phyloP scores from a whole-genome alignment of 2,113 vertebrate genomes.

The Nestor notabilis region DNA sequence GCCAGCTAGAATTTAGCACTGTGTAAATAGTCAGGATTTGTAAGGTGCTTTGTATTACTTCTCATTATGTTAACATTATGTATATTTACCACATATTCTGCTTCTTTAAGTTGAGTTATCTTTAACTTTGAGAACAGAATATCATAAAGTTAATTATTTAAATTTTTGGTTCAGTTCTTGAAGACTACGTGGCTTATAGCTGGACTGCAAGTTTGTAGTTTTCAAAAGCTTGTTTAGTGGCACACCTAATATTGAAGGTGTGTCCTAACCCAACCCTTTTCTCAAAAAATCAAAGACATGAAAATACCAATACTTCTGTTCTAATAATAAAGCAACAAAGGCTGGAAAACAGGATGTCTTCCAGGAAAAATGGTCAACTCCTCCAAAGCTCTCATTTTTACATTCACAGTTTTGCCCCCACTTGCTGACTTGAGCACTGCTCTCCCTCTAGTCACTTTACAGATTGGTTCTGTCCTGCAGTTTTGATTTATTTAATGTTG shows the following conservation, averaged over 20 bases:
- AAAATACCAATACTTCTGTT: not conserved
- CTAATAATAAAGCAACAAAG: not conserved
- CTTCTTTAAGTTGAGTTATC: not conserved
- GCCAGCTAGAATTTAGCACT: not conserved
- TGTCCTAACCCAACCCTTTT: not conserved
- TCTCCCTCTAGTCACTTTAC: not conserved
- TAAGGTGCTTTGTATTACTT: not conserved
- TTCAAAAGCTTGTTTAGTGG: not conserved
- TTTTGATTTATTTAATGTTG: not conserved
- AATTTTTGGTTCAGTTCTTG: not conserved
- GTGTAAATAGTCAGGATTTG: not conserved
- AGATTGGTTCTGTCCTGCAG: not conserved
- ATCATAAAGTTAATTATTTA: not conserved
- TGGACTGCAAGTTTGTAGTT: not conserved
- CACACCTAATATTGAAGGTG: not conserved
- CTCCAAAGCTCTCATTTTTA: not conserved
- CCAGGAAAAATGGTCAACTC: not conserved
- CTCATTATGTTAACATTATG: not conserved
- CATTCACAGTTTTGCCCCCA: not conserved
- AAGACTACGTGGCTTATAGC: not conserved
- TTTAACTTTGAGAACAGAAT: not conserved
- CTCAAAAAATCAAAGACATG: not conserved
- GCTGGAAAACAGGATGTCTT: not conserved
- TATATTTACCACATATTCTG: not conserved
- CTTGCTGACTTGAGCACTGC: not conserved